Evolutionary conservation across 92 coral and sea anemone genomes (phyloP).

Genomic region (Pocillopora grandis): DNA sequence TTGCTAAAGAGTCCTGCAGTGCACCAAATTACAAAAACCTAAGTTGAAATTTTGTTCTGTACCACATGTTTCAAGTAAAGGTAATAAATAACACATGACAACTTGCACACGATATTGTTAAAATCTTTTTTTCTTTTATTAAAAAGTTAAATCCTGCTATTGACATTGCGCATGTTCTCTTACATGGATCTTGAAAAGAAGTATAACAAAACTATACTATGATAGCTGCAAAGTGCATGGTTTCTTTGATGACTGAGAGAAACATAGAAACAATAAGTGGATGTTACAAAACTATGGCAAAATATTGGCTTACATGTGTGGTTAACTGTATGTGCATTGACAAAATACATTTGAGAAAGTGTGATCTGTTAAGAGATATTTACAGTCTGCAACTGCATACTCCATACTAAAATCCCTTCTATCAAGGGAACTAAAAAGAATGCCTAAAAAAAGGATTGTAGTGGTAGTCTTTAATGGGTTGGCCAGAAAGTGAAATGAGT

Average conservation of each 20-base stretch:
- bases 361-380: neutral
- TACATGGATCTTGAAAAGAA: neutral
- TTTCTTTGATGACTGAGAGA: constrained; percentile 5
- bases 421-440: neutral
- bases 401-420: neutral
- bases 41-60: too few relatives aligned
- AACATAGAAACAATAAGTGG: neutral
- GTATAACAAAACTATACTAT: constrained; percentile 18
- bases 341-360: neutral
- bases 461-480: too few relatives aligned
- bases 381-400: constrained; percentile 1
- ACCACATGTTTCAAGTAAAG: too few relatives aligned
- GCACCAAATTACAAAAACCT: too few relatives aligned
- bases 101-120: neutral
- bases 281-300: constrained; percentile 29
- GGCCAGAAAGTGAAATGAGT: too few relatives aligned
- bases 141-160: constrained; percentile 31
- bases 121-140: constrained; percentile 8
- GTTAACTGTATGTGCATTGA: neutral
- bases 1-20: too few relatives aligned
- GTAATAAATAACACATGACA: too few relatives aligned
- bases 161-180: constrained; percentile 16
- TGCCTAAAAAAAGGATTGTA: neutral
- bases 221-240: neutral
- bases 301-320: neutral